These are phyloP conservation scores for Pseudomugil tenellus DNA, from an alignment of 2,797 vertebrate species.

Conservation along the genomic window DNA sequence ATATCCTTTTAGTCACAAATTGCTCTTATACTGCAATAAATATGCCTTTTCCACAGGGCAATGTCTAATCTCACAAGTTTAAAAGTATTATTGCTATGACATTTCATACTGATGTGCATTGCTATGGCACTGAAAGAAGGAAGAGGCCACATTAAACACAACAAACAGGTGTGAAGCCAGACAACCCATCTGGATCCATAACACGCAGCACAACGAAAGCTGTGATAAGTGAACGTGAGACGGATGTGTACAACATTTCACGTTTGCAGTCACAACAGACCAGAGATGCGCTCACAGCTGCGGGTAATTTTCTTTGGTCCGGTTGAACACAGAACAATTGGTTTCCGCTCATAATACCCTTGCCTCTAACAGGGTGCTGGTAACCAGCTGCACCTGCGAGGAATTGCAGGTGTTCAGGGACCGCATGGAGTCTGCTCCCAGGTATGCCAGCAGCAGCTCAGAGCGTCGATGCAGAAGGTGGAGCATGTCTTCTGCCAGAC, in stretches of 20 bases:
- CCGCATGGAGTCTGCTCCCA: constrained; percentile 81
- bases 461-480: constrained; percentile 87
- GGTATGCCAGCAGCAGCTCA: constrained; percentile 86
- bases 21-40: constrained; percentile 29
- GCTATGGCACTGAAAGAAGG: constrained; percentile 42
- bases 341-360: constrained; percentile 75
- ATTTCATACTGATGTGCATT: constrained; percentile 9
- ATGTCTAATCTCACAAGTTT: neutral
- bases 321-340: neutral
- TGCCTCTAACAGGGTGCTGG: constrained; percentile 79
- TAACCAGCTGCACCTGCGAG: constrained; percentile 60
- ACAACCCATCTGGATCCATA: constrained; percentile 5
- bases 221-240: neutral
- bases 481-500: constrained; percentile 89
- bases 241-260: neutral
- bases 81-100: constrained; percentile 49
- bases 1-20: constrained; percentile 11
- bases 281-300: constrained; percentile 5
- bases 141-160: neutral
- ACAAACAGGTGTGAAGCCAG: constrained; percentile 44
- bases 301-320: constrained; percentile 41
- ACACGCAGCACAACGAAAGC: constrained; percentile 11
- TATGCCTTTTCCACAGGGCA: constrained; percentile 17
- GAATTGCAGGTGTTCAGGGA: constrained; percentile 71
- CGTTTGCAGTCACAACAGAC: neutral